Evolutionary conservation across 2,113 vertebrate genomes (phyloP), one percentile per base, ranked within the genome.

Genomic region (Tychaedon coryphoeus): DNA sequence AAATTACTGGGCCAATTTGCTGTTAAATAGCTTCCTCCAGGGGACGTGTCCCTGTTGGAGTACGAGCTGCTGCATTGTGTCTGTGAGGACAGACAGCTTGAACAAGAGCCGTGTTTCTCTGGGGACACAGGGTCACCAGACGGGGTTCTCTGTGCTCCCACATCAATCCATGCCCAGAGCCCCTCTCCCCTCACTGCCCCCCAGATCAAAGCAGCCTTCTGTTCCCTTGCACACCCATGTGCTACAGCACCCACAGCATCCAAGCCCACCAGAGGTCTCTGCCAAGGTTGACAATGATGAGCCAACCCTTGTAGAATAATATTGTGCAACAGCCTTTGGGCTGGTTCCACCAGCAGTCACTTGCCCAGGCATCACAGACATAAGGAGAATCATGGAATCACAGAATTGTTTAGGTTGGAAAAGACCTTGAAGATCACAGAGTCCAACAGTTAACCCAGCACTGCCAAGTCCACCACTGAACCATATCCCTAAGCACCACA

Each of bases 21-120:
- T 96, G 93, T 90, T 96, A 95, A 97, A 95, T 80, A 96, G 80
- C 89, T 96, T 97, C 94, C 96, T 95, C 89, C 84, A 64, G 96
- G 90, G 89, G 29, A 89, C 1, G 8, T 17, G 54, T 61, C 76
- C 78, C 90, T 95, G 80, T 77, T 95, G 81, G 74, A 93, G 78
- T 26, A 75, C 2, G 8, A 73, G 51, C 67, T 76, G 89, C 91
- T 73, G 50, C 43, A 78, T 51, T 92, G 65, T 86, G 56, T 77
- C 72, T 0, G 0, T 36, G 25, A 89, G 87, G 70, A 89, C 18
- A 77, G 76, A 81, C 58, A 86, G 82, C 38, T 58, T 24, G 48
- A 36, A 53, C 66, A 93, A 48, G 29, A 92, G 60, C 17, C 2
- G 1, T 1, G 0, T 50, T 75, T 90, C 64, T 57, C 60, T 38